phyloP scores from a whole-genome alignment of 2,888 invertebrate genomes.

The Noctua comes region DNA sequence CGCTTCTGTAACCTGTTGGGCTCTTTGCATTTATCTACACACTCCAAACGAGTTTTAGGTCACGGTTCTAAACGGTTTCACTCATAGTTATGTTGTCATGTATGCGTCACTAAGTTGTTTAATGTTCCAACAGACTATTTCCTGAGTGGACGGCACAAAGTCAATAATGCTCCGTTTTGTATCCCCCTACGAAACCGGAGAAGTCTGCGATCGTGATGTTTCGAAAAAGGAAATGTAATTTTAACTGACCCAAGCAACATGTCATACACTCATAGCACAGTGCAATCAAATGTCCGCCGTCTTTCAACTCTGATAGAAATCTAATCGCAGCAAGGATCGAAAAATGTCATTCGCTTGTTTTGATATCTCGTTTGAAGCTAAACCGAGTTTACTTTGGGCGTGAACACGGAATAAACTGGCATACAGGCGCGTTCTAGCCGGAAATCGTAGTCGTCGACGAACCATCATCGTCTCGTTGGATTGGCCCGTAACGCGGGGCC shows the following conservation, averaged over 20 bases:
- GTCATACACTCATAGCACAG: background rate
- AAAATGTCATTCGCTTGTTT: constrained; percentile 66
- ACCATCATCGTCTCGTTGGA: constrained; percentile 82
- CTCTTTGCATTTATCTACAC: constrained; percentile 71
- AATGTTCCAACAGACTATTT: constrained; percentile 58
- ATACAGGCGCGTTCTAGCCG: constrained; percentile 77
- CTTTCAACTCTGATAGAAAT: constrained; percentile 22
- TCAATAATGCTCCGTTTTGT: constrained; percentile 69
- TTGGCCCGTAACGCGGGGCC: constrained; percentile 82
- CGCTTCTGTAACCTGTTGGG: constrained; percentile 79
- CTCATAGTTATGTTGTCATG: constrained; percentile 57
- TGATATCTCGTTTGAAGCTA: constrained; percentile 69
- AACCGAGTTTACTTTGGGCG: constrained; percentile 67
- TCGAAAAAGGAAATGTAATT: constrained; percentile 70
- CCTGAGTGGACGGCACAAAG: constrained; percentile 59
- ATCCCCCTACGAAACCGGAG: constrained; percentile 59
- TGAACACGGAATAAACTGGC: constrained; percentile 78
- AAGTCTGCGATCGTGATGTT: constrained; percentile 64
- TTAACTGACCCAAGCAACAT: constrained; percentile 63
- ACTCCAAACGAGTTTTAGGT: constrained; percentile 70
- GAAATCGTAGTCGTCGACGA: constrained; percentile 85
- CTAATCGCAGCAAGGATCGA: constrained; percentile 30
- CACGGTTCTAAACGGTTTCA: constrained; percentile 52
- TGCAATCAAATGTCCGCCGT: constrained; percentile 22
- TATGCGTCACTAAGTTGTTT: constrained; percentile 58